Conservation (phyloP, 2,797 vertebrate species). For the Halcyon leucocephala region DNA sequence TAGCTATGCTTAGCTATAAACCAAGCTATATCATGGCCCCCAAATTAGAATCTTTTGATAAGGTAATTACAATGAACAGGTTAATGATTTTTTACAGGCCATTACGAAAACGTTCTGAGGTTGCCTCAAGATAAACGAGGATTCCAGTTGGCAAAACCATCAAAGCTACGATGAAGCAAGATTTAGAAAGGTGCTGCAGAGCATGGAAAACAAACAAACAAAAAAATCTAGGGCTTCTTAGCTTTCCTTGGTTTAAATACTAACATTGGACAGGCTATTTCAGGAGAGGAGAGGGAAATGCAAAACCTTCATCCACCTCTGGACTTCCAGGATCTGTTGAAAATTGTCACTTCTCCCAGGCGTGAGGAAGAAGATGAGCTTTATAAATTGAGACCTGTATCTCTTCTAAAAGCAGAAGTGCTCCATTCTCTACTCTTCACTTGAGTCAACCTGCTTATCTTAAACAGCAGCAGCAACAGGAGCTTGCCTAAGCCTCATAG, state of each 20-base stretch:
- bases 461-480: not conserved
- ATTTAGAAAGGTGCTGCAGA: not conserved
- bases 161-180: not conserved
- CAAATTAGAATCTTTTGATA: not conserved
- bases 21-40: not conserved
- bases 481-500: not conserved
- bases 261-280: not conserved
- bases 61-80: not conserved
- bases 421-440: not conserved
- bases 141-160: not conserved
- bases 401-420: not conserved
- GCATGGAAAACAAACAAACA: not conserved
- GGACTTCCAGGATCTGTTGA: not conserved
- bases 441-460: not conserved
- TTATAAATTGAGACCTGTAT: not conserved
- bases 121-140: not conserved
- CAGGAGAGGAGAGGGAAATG: not conserved
- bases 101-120: not conserved
- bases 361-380: not conserved
- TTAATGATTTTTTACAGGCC: not conserved
- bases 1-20: conserved; percentile 1
- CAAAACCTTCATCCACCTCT: not conserved
- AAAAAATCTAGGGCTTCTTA: not conserved
- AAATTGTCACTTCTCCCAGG: not conserved
- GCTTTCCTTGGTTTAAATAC: not conserved